Base-by-base conservation (phyloP, 2,888 invertebrate genomes). In the Mechanitis messenoides region DNA sequence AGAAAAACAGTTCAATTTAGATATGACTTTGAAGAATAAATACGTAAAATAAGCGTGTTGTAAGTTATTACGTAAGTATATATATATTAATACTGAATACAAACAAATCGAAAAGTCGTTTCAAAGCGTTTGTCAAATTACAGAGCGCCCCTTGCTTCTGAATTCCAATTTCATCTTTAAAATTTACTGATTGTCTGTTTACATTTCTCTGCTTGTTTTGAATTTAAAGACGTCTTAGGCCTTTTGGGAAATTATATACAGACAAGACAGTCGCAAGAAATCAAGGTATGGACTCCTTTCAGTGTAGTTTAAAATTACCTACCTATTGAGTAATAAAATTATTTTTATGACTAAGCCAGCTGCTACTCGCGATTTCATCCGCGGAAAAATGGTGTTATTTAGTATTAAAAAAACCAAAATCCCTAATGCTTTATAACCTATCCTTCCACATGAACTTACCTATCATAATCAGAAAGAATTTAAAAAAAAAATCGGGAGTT, bases 131-230 rank as follows among this genome's bases (percentile, higher is more conserved):
- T 80, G 83, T 84, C 79, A 79, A 83, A 83, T 83, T 81, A 81
- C 75, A 72, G 68, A 67, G 67, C 70, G 68, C 71, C 68, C 71
- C 72, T 65, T 64, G 64, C 71, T 72, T 74, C 74, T 73, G 69
- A 77, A 77, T 77, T 80, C 77, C 77, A 81, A 82, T 83, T 85
- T 82, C 82, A 84, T 85, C 81, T 85, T 85, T 84, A 83, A 87
- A 88, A 84, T 83, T 78, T 80, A 78, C 84, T 88, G 88, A 88
- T 87, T 89, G 87, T 88, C 83, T 88, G 85, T 88, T 89, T 87
- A 84, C 87, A 82, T 84, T 85, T 77, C 81, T 81, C 77, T 80
- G 87, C 81, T 82, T 83, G 80, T 86, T 84, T 85, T 81, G 83
- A 87, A 82, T 85, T 78, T 79, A 75, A 80, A 82, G 79, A 76